Conservation (phyloP, 64 coral and sea anemone species). For the Acropora tenuis region DNA sequence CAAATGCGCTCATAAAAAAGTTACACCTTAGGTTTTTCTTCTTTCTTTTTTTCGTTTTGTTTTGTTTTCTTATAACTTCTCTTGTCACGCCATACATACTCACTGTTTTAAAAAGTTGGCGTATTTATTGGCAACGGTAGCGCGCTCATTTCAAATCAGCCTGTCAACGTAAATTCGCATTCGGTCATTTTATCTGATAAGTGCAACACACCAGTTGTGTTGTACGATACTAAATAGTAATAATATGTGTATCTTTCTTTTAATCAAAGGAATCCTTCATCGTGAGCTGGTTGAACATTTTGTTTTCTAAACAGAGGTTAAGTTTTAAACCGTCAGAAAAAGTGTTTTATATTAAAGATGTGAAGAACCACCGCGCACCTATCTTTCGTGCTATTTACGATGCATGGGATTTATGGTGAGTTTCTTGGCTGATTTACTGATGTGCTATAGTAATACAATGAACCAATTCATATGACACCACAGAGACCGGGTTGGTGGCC, state of each 20-base stretch:
- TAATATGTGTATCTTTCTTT: not conserved
- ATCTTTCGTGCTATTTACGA: not conserved
- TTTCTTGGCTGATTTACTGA: not conserved
- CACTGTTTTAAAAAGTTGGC: no score
- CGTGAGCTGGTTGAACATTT: not conserved
- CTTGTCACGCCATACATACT: no score
- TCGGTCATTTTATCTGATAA: no score
- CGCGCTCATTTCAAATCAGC: no score
- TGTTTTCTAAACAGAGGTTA: not conserved
- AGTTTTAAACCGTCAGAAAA: not conserved
- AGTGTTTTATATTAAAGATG: not conserved
- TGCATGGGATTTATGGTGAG: not conserved
- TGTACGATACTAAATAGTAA: not conserved
- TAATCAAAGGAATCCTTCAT: not conserved
- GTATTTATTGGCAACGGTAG: no score
- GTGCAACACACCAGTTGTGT: no score
- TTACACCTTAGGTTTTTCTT: no score
- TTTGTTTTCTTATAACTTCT: no score
- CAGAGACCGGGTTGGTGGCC: not conserved
- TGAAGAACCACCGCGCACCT: not conserved
- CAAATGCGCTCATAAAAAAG: no score
- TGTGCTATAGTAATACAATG: no score
- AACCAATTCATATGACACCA: not conserved
- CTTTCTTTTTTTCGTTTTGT: no score
- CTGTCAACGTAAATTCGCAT: no score